Evolutionary conservation across 2,888 invertebrate genomes (phyloP), one percentile per base, ranked within the genome.

Genomic region (Scaptomyza polygonia): DNA sequence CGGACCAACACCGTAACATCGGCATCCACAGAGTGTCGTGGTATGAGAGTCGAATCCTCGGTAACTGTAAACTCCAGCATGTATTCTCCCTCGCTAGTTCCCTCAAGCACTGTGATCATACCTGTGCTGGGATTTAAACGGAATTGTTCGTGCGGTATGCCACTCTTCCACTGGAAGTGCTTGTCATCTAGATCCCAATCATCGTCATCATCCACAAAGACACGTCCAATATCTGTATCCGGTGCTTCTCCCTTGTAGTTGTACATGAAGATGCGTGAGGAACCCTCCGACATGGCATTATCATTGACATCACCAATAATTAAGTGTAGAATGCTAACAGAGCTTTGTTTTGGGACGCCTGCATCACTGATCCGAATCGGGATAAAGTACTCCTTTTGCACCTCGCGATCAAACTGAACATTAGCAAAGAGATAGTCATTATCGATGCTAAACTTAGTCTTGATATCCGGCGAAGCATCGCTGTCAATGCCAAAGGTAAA

Each of bases 121-220:
- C 98, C 98, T 14, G 94, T 96, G 61, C 94, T 93, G 32, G 93
- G 92, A 83, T 97, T 94, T 6, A 98, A 93, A 21, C 94, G 93
- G 91, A 98, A 98, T 85, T 94, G 93, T 0, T 94, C 93, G 72
- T 94, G 94, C 6, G 88, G 78, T 29, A 89, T 85, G 14, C 91
- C 91, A 36, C 86, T 83, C 39, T 93, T 90, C 96, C 96, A 97
- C 68, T 93, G 93, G 90, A 98, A 99, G 12, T 93, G 92, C 92
- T 99, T 99, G 91, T 99, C 98, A 0, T 94, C 95, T 49, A 98
- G 92, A 91, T 99, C 99, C 99, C 99, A 99, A 90, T 99, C 99
- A 89, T 99, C 99, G 0, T 95, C 94, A 92, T 99, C 99, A 43
- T 96, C 94, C 0, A 99, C 99, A 92, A 96, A 99, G 1, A 92